Base-by-base conservation (phyloP, 2,113 vertebrate species). In the Boulengeromyrus knoepffleri region DNA sequence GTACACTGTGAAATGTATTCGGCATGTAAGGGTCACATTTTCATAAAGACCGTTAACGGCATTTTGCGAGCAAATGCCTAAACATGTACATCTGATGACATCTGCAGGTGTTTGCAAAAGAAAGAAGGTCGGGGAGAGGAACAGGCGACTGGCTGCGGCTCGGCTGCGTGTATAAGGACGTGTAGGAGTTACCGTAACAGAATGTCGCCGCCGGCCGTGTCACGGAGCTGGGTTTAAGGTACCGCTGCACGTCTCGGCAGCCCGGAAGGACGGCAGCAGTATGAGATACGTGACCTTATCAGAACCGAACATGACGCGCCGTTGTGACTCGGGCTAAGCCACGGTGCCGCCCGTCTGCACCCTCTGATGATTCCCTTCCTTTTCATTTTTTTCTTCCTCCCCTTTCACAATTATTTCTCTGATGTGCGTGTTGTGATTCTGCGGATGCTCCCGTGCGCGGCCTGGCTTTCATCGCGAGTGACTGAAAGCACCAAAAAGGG, bases 401-500 rank as follows among this genome's bases (percentile, higher is more conserved):
- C 31, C 49, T 87, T 87, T 53, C 85, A 42, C 87, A 88, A 62
- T 88, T 66, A 58, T 88, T 97, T 94, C 96, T 89, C 74, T 84
- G 56, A 84, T 90, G 83, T 90, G 42, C 12, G 46, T 96, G 97
- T 96, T 96, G 95, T 97, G 96, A 97, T 97, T 97, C 96, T 95
- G 94, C 96, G 94, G 95, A 96, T 97, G 96, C 96, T 97, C 96
- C 94, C 92, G 96, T 95, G 95, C 97, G 95, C 95, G 94, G 94
- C 95, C 94, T 94, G 96, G 95, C 95, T 95, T 96, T 96, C 91
- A 90, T 95, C 42, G 45, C 95, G 94, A 97, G 95, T 96, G 96
- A 97, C 96, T 97, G 97, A 97, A 96, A 97, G 96, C 95, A 96
- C 96, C n/a, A 19, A 96, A 96, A 96, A 96, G 97, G 95, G 96